Conservation (phyloP, 2,888 invertebrate species). For the Willowsia nigromaculata region DNA sequence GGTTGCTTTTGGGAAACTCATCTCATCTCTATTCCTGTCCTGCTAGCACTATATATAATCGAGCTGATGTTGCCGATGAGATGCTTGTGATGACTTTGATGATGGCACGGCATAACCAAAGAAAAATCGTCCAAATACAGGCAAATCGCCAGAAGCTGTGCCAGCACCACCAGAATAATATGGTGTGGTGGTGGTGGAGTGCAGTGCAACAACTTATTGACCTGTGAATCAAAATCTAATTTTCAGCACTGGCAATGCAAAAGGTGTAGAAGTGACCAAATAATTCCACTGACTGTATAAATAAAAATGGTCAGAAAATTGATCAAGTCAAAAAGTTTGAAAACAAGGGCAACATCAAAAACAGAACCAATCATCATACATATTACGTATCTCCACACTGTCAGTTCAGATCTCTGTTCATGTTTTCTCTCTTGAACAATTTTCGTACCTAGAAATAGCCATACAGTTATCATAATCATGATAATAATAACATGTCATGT, state of each 20-base stretch:
- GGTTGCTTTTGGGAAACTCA: slow-evolving; percentile 40
- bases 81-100: background rate
- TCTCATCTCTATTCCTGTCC: slow-evolving; percentile 37
- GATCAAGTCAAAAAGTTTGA: slow-evolving; percentile 32
- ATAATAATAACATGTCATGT: background rate
- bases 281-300: background rate
- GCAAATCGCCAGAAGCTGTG: slow-evolving; percentile 43
- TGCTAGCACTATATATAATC: slow-evolving; percentile 11
- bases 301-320: slow-evolving; percentile 38
- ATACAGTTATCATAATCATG: background rate
- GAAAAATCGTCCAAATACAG: slow-evolving; percentile 39
- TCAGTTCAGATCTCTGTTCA: background rate
- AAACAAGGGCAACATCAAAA: slow-evolving; percentile 10
- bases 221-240: slow-evolving; percentile 14
- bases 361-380: slow-evolving; percentile 19
- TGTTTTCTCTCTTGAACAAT: background rate
- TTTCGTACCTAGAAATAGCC: slow-evolving; percentile 30
- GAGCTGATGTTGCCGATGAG: background rate
- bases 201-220: slow-evolving; percentile 29
- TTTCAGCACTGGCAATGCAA: background rate
- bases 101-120: slow-evolving; percentile 13
- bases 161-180: background rate
- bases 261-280: slow-evolving; percentile 18
- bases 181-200: background rate
- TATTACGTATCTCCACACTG: background rate